phyloP scores from a whole-genome alignment of 1,140 invertebrate genomes.

The Argopecten irradians region DNA sequence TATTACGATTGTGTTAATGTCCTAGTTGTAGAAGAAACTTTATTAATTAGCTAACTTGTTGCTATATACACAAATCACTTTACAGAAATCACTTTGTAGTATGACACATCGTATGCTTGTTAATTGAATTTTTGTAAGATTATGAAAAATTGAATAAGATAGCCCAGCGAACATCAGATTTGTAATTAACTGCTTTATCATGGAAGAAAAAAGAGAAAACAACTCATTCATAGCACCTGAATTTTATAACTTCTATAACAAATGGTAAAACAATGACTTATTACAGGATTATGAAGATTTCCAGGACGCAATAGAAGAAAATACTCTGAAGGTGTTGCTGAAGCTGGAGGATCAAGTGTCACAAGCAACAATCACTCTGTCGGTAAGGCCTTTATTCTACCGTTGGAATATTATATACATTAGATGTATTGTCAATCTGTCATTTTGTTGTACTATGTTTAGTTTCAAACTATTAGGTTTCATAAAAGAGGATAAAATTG shows the following conservation, averaged over 20 bases:
- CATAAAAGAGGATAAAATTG: not conserved
- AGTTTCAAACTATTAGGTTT: no score
- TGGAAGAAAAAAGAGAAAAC: no score
- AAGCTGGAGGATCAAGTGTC: conserved; percentile 71
- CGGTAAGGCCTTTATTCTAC: conserved; percentile 52
- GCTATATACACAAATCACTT: not conserved
- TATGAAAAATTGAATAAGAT: no score
- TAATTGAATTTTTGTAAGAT: no score
- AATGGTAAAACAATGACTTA: conserved; percentile 45
- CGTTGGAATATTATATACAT: conserved; percentile 24
- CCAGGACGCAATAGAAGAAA: conserved; percentile 93
- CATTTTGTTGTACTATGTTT: not conserved
- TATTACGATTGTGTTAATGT: not conserved
- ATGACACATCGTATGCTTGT: conserved; percentile 24
- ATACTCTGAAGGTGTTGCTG: conserved; percentile 90
- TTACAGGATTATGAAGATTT: conserved; percentile 94
- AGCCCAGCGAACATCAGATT: no score
- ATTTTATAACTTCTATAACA: no score
- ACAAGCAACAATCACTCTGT: conserved; percentile 55
- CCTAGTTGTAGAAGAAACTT: not conserved
- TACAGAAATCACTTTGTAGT: not conserved
- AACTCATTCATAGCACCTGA: no score
- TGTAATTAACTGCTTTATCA: no score
- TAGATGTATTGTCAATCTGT: not conserved
- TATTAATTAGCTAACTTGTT: not conserved